Evolutionary conservation across 2,113 vertebrate genomes (phyloP), one percentile per base, ranked within the genome.

Genomic region (Neomonachus schauinslandi): DNA sequence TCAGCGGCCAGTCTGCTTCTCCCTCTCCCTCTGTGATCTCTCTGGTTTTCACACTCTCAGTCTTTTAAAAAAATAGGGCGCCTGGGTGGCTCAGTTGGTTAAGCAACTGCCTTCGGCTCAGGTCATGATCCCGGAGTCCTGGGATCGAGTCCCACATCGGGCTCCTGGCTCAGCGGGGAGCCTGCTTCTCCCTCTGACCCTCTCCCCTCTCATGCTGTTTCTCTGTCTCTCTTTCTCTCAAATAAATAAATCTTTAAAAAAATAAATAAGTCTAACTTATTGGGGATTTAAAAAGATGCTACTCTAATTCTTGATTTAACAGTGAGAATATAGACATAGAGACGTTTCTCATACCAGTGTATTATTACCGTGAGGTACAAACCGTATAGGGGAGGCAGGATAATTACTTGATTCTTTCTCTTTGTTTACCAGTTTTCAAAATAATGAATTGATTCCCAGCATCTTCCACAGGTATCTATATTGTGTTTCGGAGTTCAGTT

Each of bases 371-470:
- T 76, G 28, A 85, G 10, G 13, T 84, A 80, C 13, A 59, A 72
- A 59, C 74, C 31, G 16, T 85, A 8, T 19, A 72, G 91, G n/a
- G 80, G 55, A 91, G 80, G 12, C 65, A 92, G 46, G 31, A 57
- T 92, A n/a, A 81, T 76, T 96, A 57, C 74, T 93, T 84, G 71
- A 63, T 87, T 92, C 9, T 74, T 95, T 90, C 18, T 36, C 19
- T 88, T 39, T 88, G 59, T 77, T 93, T 95, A 88, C 61, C 77
- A 59, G 28, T 92, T 92, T 85, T 86, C 42, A 96, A 93, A 79
- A n/a, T 84, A 91, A 82, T 53, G 22, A 74, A 71, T 67, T 93
- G 53, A 88, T 97, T 65, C n/a, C 55, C 39, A 74, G n/a, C 13
- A 87, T 96, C 61, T 28, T 96, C 49, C 53, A 95, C 15, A 71